Percentiles rank a stretch among this genome's conserved stretches.
Conservation (phyloP, 2,888 invertebrate species). For the Andrena marginata region DNA sequence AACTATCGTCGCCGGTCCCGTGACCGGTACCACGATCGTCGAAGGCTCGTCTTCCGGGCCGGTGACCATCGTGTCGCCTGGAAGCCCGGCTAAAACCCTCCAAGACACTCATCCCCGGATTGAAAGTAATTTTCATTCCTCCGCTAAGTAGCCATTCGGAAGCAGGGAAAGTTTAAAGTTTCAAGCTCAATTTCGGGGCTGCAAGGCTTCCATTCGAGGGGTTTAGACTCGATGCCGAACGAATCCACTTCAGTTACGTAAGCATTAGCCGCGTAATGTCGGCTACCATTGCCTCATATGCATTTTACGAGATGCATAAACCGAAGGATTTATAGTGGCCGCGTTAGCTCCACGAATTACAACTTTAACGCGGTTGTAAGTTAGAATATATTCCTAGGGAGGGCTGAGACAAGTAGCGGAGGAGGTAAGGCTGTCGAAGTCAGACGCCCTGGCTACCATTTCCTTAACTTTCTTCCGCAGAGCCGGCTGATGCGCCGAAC, state of each 20-base stretch:
- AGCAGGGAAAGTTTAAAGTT: neutral
- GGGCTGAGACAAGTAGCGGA: too few species aligned
- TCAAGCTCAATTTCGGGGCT: neutral
- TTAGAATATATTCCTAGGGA: neutral
- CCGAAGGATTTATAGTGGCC: slow-evolving; percentile 30
- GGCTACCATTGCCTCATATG: neutral
- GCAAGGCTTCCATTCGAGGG: neutral
- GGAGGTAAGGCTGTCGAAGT: neutral
- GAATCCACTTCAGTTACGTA: neutral
- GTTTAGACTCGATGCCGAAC: neutral
- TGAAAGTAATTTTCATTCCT: slow-evolving; percentile 9
- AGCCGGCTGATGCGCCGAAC: neutral
- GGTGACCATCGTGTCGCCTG: slow-evolving; percentile 21
- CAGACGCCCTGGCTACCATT: neutral
- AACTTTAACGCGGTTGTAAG: slow-evolving; percentile 8
- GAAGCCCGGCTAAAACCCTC: neutral
- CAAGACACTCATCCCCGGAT: neutral
- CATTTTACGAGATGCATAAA: slow-evolving; percentile 48
- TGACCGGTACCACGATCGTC: slow-evolving; percentile 68
- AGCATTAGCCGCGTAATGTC: neutral
- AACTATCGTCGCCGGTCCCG: slow-evolving; percentile 63
- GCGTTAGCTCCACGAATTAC: neutral
- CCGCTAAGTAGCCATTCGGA: neutral
- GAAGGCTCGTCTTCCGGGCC: slow-evolving; percentile 52
- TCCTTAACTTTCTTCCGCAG: neutral